A percentile compares a stretch with the other conserved stretches of the same genome.
Conservation (phyloP, 1,140 invertebrate genomes). For the Drosophila kepulauana region DNA sequence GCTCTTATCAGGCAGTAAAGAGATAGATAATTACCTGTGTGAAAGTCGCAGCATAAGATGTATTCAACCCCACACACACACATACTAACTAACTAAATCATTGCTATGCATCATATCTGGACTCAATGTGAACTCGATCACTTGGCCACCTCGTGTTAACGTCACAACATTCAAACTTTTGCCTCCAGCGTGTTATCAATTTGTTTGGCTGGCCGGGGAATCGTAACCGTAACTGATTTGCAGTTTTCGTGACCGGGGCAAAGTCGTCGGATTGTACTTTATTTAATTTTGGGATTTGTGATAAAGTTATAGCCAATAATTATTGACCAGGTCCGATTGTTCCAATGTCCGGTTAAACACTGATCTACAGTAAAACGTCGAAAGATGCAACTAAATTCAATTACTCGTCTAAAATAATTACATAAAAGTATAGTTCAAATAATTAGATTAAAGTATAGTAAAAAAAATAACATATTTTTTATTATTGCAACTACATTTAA, state of each 20-base stretch:
- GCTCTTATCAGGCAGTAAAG: conserved; percentile 16
- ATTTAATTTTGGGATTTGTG: conserved; percentile 30
- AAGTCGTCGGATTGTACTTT: conserved; percentile 36
- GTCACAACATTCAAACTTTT: conserved; percentile 65
- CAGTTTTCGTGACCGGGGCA: conserved; percentile 31
- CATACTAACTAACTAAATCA: not conserved
- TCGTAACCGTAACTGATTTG: conserved; percentile 40
- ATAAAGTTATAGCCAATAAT: conserved; percentile 45
- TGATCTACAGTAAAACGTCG: not conserved
- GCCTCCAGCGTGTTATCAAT: conserved; percentile 52
- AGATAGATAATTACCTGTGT: conserved; percentile 24
- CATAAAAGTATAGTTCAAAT: too few species aligned
- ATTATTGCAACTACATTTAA: too few species aligned
- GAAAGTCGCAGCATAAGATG: conserved; percentile 24
- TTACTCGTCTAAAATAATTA: too few species aligned
- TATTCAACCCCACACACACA: not conserved
- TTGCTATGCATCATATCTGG: conserved; percentile 10
- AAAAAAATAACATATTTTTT: too few species aligned
- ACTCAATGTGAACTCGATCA: conserved; percentile 46
- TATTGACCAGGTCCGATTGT: conserved; percentile 47
- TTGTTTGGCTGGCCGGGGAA: conserved; percentile 43
- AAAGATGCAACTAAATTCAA: too few species aligned
- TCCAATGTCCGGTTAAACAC: conserved; percentile 55
- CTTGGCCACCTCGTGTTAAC: conserved; percentile 68
- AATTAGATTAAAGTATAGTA: too few species aligned